phyloP scores from a whole-genome alignment of 2,113 vertebrate species.

The Athene cunicularia region DNA sequence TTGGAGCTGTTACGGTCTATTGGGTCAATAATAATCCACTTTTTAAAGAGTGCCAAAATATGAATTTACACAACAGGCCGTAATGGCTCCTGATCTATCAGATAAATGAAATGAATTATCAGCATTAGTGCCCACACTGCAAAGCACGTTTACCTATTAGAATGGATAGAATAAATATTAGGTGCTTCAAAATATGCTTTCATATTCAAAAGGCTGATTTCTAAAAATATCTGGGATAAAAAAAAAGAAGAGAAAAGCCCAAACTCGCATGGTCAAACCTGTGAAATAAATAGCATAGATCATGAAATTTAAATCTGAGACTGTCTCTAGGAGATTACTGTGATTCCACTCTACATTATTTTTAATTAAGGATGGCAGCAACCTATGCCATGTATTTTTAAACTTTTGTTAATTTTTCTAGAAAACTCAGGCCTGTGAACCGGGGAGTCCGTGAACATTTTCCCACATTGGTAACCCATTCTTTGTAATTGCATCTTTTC shows the following conservation, averaged over 20 bases:
- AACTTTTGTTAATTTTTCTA: background rate
- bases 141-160: background rate
- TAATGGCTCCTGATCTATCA: slow-evolving; percentile 68
- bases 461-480: background rate
- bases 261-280: background rate
- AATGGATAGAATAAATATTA: background rate
- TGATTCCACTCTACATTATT: background rate
- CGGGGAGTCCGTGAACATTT: background rate
- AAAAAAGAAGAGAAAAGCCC: background rate
- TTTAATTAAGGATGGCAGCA: background rate
- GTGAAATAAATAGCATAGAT: background rate
- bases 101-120: slow-evolving; percentile 62
- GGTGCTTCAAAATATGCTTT: background rate
- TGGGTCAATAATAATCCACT: slow-evolving; percentile 76
- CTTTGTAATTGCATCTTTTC: background rate
- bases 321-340: background rate
- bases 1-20: slow-evolving; percentile 73
- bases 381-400: background rate
- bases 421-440: background rate
- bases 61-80: slow-evolving; percentile 67
- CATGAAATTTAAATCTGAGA: background rate
- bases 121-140: background rate
- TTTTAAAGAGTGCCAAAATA: slow-evolving; percentile 76
- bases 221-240: background rate
- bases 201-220: slow-evolving; percentile 5